A percentile compares a stretch with the other conserved stretches of the same genome.
phyloP scores from a whole-genome alignment of 2,888 invertebrate species.

The Philhelius pedissequus region DNA sequence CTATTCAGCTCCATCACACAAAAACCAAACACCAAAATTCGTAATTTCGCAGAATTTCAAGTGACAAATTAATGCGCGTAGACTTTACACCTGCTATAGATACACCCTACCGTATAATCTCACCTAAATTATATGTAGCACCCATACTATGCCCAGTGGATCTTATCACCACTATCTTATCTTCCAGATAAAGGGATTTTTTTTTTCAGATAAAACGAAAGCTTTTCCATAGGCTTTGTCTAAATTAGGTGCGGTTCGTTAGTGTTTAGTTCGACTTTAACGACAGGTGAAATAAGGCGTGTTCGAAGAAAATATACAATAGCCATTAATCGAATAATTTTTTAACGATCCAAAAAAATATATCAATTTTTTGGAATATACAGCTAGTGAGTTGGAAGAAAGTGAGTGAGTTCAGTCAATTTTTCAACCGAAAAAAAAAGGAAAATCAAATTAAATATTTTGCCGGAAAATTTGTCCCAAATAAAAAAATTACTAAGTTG shows the following conservation, averaged over 20 bases:
- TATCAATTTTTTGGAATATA: neutral
- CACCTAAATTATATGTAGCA: neutral
- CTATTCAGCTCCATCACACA: neutral
- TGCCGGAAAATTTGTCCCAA: neutral
- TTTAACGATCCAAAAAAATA: neutral
- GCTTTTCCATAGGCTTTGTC: constrained; percentile 3
- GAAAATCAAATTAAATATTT: neutral
- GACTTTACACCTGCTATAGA: neutral
- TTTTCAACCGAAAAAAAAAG: neutral
- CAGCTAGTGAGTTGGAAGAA: neutral
- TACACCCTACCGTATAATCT: neutral
- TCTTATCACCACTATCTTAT: neutral
- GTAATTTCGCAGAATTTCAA: neutral
- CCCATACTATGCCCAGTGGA: neutral
- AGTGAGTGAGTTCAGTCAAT: constrained; percentile 6
- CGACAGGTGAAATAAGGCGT: constrained; percentile 40
- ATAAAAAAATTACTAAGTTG: neutral
- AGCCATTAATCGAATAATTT: neutral
- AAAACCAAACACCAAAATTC: neutral
- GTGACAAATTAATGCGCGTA: neutral
- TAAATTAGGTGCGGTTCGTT: constrained; percentile 7
- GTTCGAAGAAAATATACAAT: constrained; percentile 2
- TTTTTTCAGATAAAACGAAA: neutral
- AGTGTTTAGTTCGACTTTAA: constrained; percentile 29
- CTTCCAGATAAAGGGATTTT: neutral